Conservation (phyloP, 2,113 vertebrate genomes). For the Clarias gariepinus region DNA sequence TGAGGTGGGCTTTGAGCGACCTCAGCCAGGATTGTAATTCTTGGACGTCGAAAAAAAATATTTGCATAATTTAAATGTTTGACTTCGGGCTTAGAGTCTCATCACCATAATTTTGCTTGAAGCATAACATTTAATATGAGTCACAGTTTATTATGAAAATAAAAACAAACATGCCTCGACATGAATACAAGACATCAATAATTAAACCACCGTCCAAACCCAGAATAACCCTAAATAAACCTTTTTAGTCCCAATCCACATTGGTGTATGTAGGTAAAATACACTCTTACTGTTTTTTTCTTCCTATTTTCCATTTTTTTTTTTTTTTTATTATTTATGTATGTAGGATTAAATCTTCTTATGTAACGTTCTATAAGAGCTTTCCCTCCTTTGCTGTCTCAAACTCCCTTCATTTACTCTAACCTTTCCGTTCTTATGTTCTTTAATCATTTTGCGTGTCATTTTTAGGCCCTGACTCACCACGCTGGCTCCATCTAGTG, state of each 20-base stretch:
- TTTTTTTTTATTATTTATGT: too few relatives aligned
- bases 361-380: background rate
- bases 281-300: background rate
- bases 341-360: background rate
- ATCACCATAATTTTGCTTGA: background rate
- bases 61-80: too few relatives aligned
- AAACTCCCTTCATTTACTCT: background rate
- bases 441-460: background rate
- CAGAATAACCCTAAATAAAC: background rate
- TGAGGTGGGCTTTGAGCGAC: too few relatives aligned
- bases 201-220: background rate
- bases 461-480: background rate
- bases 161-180: background rate
- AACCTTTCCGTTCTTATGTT: background rate
- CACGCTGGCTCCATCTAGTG: constrained; percentile 6
- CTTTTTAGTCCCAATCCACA: background rate
- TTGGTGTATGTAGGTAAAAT: background rate
- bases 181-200: background rate
- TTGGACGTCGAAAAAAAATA: too few relatives aligned
- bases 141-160: background rate
- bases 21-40: too few relatives aligned
- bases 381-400: background rate
- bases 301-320: too few relatives aligned
- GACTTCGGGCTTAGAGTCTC: too few relatives aligned
- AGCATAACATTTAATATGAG: background rate